Conservation (phyloP, 2,113 vertebrate genomes). For the Gambusia affinis region DNA sequence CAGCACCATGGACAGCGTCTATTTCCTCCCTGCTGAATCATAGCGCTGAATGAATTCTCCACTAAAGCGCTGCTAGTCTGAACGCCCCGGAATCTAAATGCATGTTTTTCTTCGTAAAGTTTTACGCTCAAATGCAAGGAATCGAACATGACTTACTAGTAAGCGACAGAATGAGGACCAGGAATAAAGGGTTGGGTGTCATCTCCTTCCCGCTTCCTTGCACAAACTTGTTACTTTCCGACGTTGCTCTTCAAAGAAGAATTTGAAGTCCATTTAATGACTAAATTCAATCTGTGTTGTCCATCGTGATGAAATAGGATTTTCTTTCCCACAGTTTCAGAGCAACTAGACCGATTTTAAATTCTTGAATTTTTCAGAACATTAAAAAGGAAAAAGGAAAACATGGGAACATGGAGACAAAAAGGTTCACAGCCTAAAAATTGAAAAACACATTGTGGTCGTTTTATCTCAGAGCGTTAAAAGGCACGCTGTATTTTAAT, state of each 20-base stretch:
- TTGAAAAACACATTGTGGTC: not conserved
- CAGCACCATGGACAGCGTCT: not conserved
- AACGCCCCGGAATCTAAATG: not conserved
- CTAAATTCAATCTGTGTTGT: not conserved
- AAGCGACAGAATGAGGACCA: constrained; percentile 52
- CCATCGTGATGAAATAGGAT: not conserved
- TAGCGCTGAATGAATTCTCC: not conserved
- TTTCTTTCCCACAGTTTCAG: not conserved
- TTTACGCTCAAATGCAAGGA: not conserved
- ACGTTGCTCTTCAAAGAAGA: not conserved
- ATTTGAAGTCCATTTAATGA: not conserved
- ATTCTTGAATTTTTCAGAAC: not conserved
- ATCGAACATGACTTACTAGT: constrained; percentile 52
- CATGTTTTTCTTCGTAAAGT: not conserved
- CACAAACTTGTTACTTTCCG: constrained; percentile 15
- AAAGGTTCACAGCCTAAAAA: not conserved
- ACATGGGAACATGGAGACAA: too few species aligned
- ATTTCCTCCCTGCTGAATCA: not conserved
- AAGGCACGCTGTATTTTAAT: too few species aligned
- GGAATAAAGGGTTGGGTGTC: constrained; percentile 33
- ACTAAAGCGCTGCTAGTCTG: not conserved
- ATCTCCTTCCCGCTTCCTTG: constrained; percentile 34
- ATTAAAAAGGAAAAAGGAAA: not conserved
- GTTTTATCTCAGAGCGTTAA: not conserved
- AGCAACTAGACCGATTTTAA: constrained; percentile 8